A percentile compares a stretch with the other conserved stretches of the same genome.
These are phyloP conservation scores for Tylochromis polylepis DNA, from an alignment of 2,113 vertebrate species.

Conservation along the genomic window DNA sequence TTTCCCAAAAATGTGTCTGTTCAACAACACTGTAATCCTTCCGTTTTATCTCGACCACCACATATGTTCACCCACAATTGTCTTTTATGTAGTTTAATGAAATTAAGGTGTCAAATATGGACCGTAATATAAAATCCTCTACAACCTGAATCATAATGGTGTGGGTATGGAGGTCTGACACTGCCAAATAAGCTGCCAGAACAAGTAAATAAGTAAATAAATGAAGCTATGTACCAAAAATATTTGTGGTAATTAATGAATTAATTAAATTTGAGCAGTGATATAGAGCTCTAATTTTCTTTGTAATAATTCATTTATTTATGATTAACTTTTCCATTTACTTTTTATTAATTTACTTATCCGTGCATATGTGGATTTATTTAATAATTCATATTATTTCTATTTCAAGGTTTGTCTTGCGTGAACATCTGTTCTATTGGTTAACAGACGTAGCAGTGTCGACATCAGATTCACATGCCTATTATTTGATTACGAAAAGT, in stretches of 20 bases:
- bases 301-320: background rate
- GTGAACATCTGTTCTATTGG: background rate
- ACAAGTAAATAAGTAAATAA: background rate
- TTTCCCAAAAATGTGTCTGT: background rate
- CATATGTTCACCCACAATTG: background rate
- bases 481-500: fast-evolving
- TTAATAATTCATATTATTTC: background rate
- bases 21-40: background rate
- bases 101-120: background rate
- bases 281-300: background rate
- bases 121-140: fast-evolving
- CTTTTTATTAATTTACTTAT: fast-evolving
- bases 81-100: background rate
- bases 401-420: background rate
- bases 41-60: background rate
- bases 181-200: background rate
- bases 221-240: background rate
- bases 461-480: background rate
- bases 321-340: fast-evolving
- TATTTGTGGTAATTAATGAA: background rate
- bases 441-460: background rate
- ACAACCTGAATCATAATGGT: background rate
- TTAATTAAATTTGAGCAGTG: no score
- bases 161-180: background rate
- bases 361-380: background rate